Evolutionary conservation across 2,888 invertebrate genomes (phyloP).

Genomic region (Lamellibrachia columna): DNA sequence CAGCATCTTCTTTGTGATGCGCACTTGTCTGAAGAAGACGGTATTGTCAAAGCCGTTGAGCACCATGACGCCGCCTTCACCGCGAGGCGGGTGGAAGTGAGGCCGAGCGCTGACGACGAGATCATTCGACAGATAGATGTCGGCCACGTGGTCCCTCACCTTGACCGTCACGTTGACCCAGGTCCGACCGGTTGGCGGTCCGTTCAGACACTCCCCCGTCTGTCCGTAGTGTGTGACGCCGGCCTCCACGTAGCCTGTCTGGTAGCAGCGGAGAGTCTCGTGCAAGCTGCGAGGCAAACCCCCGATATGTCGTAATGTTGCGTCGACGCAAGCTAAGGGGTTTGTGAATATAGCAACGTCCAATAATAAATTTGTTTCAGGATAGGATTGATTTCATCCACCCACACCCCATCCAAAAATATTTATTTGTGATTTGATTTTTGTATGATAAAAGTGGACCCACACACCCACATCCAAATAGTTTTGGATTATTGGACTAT

Average conservation of each 20-base stretch:
- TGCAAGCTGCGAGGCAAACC: not conserved
- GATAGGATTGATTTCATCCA: no score
- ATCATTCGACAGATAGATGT: not conserved
- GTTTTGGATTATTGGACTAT: no score
- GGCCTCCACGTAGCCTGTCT: conserved; percentile 7
- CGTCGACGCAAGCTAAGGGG: no score
- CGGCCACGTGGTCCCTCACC: not conserved
- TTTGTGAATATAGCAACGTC: no score
- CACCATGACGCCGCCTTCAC: conserved; percentile 7
- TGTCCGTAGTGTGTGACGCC: not conserved
- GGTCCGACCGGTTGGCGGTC: conserved; percentile 17
- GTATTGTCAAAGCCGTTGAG: conserved; percentile 7
- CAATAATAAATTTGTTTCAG: no score
- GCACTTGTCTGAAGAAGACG: not conserved
- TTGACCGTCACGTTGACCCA: conserved; percentile 21
- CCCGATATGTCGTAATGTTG: not conserved
- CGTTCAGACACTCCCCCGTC: not conserved
- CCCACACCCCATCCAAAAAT: no score
- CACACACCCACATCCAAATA: no score
- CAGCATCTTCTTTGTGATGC: not conserved
- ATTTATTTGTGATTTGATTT: no score
- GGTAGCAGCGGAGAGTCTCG: not conserved
- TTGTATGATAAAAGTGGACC: no score
- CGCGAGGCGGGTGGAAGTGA: not conserved
- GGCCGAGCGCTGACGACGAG: not conserved